Evolutionary conservation across 2,113 vertebrate genomes (phyloP).

Genomic region (Oxyura jamaicensis): DNA sequence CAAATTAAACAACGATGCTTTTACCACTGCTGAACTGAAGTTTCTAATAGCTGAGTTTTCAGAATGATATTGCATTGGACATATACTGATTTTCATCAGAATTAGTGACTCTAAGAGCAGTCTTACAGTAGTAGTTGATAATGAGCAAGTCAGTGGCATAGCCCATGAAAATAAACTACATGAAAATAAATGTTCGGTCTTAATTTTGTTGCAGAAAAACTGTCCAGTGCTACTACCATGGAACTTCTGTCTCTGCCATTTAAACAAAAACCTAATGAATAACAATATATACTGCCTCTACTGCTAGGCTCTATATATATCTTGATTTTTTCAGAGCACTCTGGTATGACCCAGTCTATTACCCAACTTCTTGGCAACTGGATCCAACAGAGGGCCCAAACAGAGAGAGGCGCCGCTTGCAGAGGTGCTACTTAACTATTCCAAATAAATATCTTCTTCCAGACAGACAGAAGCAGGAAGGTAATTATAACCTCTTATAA

Average conservation of each 20-base stretch:
- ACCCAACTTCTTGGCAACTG: conserved; percentile 95
- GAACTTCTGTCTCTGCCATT: background rate
- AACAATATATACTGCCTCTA: background rate
- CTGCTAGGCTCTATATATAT: background rate
- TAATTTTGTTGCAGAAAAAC: background rate
- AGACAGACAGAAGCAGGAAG: conserved; percentile 90
- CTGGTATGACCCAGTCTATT: conserved; percentile 93
- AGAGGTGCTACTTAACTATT: conserved; percentile 96
- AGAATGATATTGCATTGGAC: background rate
- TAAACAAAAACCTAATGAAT: background rate
- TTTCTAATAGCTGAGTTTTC: background rate
- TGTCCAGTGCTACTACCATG: background rate
- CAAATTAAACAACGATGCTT: background rate
- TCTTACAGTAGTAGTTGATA: background rate
- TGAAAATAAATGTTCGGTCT: background rate
- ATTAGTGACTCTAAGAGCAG: background rate
- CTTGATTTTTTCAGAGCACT: conserved; percentile 80
- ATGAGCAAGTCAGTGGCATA: background rate
- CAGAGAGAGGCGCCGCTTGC: conserved; percentile 91
- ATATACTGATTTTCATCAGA: background rate
- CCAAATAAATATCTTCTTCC: conserved; percentile 97
- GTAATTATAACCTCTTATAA: conserved; percentile 64
- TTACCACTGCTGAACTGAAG: background rate
- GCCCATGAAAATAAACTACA: background rate
- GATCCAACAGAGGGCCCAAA: conserved; percentile 97